These are phyloP conservation scores for Petromus typicus DNA, from an alignment of 2,113 vertebrate genomes.

Conservation along the genomic window DNA sequence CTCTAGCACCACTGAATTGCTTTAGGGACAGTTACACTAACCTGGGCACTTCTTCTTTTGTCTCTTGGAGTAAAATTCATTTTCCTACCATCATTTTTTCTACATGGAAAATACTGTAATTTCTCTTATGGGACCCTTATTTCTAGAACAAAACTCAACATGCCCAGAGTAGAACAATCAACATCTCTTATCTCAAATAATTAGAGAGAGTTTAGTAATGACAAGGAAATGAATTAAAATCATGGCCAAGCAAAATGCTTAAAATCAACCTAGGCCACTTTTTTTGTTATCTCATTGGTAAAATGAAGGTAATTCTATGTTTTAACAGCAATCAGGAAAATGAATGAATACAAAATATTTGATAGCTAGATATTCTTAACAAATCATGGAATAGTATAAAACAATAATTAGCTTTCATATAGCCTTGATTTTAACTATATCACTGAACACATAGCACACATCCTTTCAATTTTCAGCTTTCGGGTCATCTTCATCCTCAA, in stretches of 20 bases:
- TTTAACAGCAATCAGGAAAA: neutral
- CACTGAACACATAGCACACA: neutral
- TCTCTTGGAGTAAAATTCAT: neutral
- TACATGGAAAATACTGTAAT: neutral
- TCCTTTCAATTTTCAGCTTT: neutral
- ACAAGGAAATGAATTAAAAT: conserved; percentile 1
- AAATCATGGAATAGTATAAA: neutral
- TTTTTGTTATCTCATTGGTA: neutral
- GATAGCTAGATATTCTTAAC: neutral
- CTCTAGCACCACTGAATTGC: neutral
- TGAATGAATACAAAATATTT: neutral
- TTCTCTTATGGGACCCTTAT: neutral
- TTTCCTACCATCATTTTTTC: neutral
- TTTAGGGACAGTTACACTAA: neutral
- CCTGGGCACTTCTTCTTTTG: neutral
- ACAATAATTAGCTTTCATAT: neutral
- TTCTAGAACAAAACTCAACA: neutral
- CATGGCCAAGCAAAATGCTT: neutral
- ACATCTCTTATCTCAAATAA: neutral
- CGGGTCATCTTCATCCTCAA: neutral
- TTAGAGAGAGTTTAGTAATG: neutral
- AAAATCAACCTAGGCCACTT: neutral
- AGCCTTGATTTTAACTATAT: conserved; percentile 6
- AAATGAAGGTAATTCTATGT: neutral
- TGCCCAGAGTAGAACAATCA: neutral